These are phyloP conservation scores for Alaudala cheleensis DNA, from an alignment of 2,113 vertebrate species.

Conservation along the genomic window DNA sequence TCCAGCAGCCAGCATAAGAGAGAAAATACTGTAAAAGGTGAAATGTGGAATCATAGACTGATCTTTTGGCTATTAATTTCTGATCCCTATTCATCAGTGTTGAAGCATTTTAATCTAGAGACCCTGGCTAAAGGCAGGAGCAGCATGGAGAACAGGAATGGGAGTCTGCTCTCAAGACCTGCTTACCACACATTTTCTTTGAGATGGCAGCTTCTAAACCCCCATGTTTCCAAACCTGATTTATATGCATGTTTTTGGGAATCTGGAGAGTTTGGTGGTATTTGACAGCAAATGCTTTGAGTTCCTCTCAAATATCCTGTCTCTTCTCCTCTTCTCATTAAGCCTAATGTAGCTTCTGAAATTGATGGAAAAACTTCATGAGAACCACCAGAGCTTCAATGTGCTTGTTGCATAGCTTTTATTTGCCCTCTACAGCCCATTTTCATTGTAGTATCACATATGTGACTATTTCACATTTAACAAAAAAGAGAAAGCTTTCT, in stretches of 20 bases:
- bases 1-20: neutral
- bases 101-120: neutral
- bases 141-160: neutral
- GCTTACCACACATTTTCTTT: neutral
- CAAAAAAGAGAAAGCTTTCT: neutral
- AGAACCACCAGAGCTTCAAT: neutral
- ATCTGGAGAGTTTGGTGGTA: neutral
- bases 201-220: neutral
- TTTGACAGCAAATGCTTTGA: neutral
- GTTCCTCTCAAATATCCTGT: neutral
- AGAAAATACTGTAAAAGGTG: neutral
- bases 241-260: neutral
- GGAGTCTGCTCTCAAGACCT: neutral
- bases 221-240: neutral
- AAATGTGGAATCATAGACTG: neutral
- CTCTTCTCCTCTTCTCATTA: neutral
- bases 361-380: neutral
- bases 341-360: neutral
- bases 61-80: neutral
- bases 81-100: neutral
- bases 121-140: neutral
- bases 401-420: neutral
- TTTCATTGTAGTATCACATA: neutral
- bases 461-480: neutral
- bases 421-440: neutral